Evolutionary conservation across 2,113 vertebrate species (phyloP), one percentile per base, ranked within the genome.

Genomic region (Cololabis saira): DNA sequence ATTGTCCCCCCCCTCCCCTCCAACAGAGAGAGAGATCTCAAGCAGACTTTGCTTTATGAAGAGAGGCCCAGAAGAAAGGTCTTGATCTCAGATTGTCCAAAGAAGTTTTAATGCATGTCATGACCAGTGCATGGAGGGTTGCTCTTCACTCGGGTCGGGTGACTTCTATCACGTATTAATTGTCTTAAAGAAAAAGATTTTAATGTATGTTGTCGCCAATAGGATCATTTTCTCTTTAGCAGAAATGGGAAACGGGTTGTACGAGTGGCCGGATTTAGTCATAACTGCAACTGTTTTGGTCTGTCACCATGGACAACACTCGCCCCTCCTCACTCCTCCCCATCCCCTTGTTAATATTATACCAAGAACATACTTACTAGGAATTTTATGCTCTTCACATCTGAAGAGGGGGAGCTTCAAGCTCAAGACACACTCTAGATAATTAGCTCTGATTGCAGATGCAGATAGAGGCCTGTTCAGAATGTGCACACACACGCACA

Each of bases 361-460:
- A 90, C 77, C 72, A 52, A 57, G 59, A 60, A 66, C 33, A 16
- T 71, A 52, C 79, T 86, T 82, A 60, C 67, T 17, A 8, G 55
- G 27, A 70, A 65, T 80, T 76, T 56, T 73, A 56, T 63, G 71
- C 75, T 49, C 52, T 53, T 54, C 68, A 73, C 78, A 82, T 76
- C 60, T 79, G 68, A 77, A 71, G 71, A 85, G 67, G 87, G 92
- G 90, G 84, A 92, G 88, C 87, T 82, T 89, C 71, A 73, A 91
- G 87, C 50, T 48, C 70, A 87, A 92, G 86, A 92, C 83, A 67
- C 91, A 93, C 93, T 95, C 91, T 86, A 87, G 86, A 91, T 93
- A 95, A 95, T 95, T 92, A 95, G 95, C 95, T 95, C 93, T 91
- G 90, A 95, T 95, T 89, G 83, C 89, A 93, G 85, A 84, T 56